phyloP scores from a whole-genome alignment of 2,888 invertebrate species.

The Argynnis bischoffii region DNA sequence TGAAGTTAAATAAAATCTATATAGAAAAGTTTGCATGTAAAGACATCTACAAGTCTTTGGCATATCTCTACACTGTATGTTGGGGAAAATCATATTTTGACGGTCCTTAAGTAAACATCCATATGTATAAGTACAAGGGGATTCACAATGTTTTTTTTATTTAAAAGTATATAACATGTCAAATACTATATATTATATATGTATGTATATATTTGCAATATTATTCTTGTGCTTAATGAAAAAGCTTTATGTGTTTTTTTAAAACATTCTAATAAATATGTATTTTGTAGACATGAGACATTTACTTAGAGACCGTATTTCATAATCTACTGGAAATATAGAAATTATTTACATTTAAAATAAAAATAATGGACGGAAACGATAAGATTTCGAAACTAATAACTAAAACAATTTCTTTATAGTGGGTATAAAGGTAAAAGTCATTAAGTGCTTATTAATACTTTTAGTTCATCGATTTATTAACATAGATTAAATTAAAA shows the following conservation, averaged over 20 bases:
- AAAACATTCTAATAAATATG: too few relatives aligned
- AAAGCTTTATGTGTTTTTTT: too few relatives aligned
- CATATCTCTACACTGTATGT: constrained; percentile 80
- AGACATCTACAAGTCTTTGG: constrained; percentile 74
- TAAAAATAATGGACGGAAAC: constrained; percentile 76
- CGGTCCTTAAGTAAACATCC: not conserved
- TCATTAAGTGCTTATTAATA: constrained; percentile 9
- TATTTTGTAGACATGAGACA: constrained; percentile 39
- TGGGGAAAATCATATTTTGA: constrained; percentile 54
- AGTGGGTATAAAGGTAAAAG: constrained; percentile 11
- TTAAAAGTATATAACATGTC: too few relatives aligned
- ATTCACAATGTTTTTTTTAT: too few relatives aligned
- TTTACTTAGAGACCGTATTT: constrained; percentile 19
- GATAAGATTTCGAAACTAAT: constrained; percentile 69
- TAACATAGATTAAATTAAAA: too few relatives aligned
- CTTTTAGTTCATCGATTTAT: not conserved
- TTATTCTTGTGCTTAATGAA: too few relatives aligned
- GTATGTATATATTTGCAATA: too few relatives aligned
- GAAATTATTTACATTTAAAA: constrained; percentile 53
- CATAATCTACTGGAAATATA: constrained; percentile 17
- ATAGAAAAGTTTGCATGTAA: constrained; percentile 46
- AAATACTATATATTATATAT: too few relatives aligned
- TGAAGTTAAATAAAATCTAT: constrained; percentile 46
- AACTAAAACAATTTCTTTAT: constrained; percentile 43
- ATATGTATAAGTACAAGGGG: not conserved